Percentiles rank a stretch among this genome's conserved stretches.
phyloP scores from a whole-genome alignment of 2,888 invertebrate species.

The Aleiodes testaceus region DNA sequence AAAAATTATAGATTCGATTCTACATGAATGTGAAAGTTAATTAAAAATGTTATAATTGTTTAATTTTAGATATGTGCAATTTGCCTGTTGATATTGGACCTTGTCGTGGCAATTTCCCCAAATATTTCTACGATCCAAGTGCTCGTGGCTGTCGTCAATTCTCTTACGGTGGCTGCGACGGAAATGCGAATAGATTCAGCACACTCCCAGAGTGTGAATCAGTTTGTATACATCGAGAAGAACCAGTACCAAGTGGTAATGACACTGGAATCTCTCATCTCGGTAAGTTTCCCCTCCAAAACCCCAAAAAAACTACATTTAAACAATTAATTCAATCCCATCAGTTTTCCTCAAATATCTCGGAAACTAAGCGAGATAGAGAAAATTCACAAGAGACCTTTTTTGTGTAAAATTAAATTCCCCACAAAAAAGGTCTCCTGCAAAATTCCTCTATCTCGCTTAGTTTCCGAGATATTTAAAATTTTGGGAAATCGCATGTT shows the following conservation, averaged over 20 bases:
- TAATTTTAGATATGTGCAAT: constrained; percentile 81
- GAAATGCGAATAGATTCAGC: constrained; percentile 89
- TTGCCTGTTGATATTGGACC: constrained; percentile 81
- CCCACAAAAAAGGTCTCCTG: too few relatives aligned
- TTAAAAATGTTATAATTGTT: constrained; percentile 42
- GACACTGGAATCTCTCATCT: constrained; percentile 67
- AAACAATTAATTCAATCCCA: too few relatives aligned
- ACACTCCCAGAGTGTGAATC: constrained; percentile 83
- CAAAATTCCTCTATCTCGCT: too few relatives aligned
- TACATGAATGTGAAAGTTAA: too few relatives aligned
- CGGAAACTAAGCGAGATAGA: too few relatives aligned
- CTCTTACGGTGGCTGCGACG: constrained; percentile 87
- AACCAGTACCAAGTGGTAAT: constrained; percentile 73
- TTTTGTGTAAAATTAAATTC: too few relatives aligned
- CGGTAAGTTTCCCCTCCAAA: constrained; percentile 59
- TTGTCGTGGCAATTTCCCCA: constrained; percentile 79
- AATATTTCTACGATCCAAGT: constrained; percentile 81
- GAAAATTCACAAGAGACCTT: too few relatives aligned
- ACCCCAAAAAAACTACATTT: neutral
- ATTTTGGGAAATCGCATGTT: too few relatives aligned
- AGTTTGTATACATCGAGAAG: constrained; percentile 79
- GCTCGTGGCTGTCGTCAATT: constrained; percentile 81
- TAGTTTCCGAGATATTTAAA: too few relatives aligned
- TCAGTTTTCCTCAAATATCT: too few relatives aligned
- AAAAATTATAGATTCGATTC: too few relatives aligned